phyloP scores from a whole-genome alignment of 2,888 invertebrate species.

The Dinocampus coccinellae region DNA sequence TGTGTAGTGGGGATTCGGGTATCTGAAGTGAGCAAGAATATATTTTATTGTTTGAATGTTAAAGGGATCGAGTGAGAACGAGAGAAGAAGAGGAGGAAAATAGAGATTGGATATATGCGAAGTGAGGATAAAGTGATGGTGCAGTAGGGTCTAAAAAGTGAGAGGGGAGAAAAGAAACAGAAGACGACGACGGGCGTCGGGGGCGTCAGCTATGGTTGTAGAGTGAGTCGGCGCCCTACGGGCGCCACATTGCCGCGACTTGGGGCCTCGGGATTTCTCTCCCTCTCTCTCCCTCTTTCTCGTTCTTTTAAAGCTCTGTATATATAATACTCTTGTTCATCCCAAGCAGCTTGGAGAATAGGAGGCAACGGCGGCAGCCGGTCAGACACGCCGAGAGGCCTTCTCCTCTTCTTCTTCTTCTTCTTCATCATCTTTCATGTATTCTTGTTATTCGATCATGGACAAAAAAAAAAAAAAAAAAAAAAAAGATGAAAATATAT shows the following conservation, averaged over 20 bases:
- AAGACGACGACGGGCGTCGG: conserved; percentile 48
- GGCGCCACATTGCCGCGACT: conserved; percentile 63
- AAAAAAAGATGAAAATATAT: conserved; percentile 12
- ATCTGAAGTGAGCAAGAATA: neutral
- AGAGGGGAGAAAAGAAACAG: conserved; percentile 1
- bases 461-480: neutral
- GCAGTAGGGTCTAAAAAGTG: neutral
- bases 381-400: conserved; percentile 25
- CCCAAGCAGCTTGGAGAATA: conserved; percentile 14
- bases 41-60: too few relatives aligned
- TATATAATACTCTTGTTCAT: conserved; percentile 15
- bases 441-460: conserved; percentile 6
- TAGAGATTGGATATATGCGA: conserved; percentile 15
- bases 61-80: too few relatives aligned
- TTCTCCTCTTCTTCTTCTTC: conserved; percentile 31
- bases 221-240: conserved; percentile 59
- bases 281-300: conserved; percentile 45
- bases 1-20: conserved; percentile 6
- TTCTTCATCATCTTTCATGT: conserved; percentile 18
- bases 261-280: conserved; percentile 37
- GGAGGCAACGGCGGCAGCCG: conserved; percentile 27
- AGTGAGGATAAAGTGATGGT: conserved; percentile 26
- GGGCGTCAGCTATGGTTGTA: conserved; percentile 52
- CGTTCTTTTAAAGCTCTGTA: conserved; percentile 32
- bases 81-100: too few relatives aligned